These are phyloP conservation scores for Tursiops truncatus DNA, from an alignment of 2,113 vertebrate genomes.

Conservation along the genomic window DNA sequence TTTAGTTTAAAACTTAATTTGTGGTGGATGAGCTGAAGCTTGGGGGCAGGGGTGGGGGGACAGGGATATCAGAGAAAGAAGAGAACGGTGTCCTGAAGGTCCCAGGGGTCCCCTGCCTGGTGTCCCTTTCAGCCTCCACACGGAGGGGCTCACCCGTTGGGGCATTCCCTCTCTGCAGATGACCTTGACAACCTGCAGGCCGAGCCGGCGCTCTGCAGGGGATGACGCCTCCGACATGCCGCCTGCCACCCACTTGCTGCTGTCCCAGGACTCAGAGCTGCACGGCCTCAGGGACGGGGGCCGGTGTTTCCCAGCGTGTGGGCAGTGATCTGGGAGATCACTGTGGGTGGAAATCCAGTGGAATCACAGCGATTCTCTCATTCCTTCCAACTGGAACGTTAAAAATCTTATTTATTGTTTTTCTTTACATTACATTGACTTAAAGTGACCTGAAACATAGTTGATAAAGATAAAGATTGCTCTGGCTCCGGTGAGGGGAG, in stretches of 20 bases:
- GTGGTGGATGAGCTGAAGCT: background rate
- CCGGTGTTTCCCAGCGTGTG: background rate
- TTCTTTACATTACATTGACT: background rate
- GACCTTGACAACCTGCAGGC: background rate
- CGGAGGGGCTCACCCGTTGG: background rate
- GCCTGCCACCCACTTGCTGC: too few species aligned
- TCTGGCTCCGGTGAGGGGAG: background rate
- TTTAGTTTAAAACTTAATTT: background rate
- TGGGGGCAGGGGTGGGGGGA: background rate
- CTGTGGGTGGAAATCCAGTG: background rate
- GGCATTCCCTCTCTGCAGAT: background rate
- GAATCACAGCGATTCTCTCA: background rate
- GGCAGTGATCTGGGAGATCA: background rate
- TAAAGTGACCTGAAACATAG: background rate
- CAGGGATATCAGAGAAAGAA: background rate
- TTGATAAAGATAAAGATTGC: too few species aligned
- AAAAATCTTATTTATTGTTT: background rate
- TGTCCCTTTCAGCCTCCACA: background rate
- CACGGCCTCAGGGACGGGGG: accelerated
- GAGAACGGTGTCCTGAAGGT: background rate
- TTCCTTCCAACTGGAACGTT: background rate
- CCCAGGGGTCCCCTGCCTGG: background rate
- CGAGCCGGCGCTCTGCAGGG: accelerated
- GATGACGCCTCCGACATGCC: too few species aligned
- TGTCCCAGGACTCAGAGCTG: background rate